Conservation (phyloP, 2,113 vertebrate species). For the Vulpes lagopus region DNA sequence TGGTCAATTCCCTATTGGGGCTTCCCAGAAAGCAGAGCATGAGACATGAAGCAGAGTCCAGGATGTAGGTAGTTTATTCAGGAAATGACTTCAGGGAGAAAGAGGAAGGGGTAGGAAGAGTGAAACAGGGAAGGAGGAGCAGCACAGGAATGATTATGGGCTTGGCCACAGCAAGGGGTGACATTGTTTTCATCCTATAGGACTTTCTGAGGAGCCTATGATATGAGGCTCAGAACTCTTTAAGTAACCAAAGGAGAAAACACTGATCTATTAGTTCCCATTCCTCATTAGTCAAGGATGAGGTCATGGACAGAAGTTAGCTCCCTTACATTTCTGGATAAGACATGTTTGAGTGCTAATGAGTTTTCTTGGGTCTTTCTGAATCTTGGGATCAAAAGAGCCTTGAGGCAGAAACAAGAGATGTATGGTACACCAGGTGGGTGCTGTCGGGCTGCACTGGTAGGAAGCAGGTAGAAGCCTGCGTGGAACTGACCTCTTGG, state of each 20-base stretch:
- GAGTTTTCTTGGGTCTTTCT: neutral
- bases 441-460: rapidly evolving
- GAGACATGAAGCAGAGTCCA: neutral
- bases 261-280: neutral
- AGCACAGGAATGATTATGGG: neutral
- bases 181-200: neutral
- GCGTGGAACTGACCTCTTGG: neutral
- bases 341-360: neutral
- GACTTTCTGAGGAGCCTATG: neutral
- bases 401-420: neutral
- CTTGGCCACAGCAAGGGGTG: rapidly evolving
- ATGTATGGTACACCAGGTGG: too few relatives aligned
- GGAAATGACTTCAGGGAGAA: neutral
- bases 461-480: neutral
- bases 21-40: neutral
- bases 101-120: neutral
- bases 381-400: neutral
- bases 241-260: neutral
- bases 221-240: neutral
- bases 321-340: neutral
- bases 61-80: neutral
- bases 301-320: neutral
- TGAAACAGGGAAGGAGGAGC: neutral
- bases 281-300: neutral
- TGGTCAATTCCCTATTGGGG: neutral